Conservation (phyloP, 2,888 invertebrate genomes). For the Eucera pruinosa region DNA sequence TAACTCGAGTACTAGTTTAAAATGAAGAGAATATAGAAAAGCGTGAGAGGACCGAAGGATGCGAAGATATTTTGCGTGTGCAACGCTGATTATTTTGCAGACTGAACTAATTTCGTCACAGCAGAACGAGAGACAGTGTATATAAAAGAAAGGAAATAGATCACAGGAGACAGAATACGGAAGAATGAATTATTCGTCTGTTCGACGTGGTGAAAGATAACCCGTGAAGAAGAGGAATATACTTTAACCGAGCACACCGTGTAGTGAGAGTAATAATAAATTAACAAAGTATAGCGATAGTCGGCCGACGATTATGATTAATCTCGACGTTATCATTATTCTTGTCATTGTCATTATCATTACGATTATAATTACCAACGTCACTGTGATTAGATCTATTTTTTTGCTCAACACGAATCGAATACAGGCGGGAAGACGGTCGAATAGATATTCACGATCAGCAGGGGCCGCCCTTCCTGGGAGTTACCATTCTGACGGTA, state of each 20-base stretch:
- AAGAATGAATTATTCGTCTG: slow-evolving; percentile 77
- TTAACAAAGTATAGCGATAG: slow-evolving; percentile 75
- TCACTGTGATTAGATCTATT: slow-evolving; percentile 61
- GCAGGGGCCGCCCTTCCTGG: slow-evolving; percentile 25
- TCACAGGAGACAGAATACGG: neutral
- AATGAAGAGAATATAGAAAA: neutral
- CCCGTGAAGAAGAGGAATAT: slow-evolving; percentile 52
- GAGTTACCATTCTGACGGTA: slow-evolving; percentile 55
- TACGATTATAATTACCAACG: slow-evolving; percentile 55
- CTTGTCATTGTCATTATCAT: slow-evolving; percentile 68
- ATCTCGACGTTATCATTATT: slow-evolving; percentile 72
- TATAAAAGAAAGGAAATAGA: slow-evolving; percentile 59
- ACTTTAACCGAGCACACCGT: slow-evolving; percentile 78
- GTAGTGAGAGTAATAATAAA: slow-evolving; percentile 81
- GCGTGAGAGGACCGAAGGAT: slow-evolving; percentile 3
- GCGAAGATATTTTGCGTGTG: slow-evolving; percentile 39
- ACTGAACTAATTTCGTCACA: slow-evolving; percentile 51
- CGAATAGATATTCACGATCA: slow-evolving; percentile 1
- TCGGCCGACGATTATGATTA: slow-evolving; percentile 76
- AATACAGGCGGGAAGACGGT: slow-evolving; percentile 8
- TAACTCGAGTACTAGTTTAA: neutral
- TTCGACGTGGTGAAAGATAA: slow-evolving; percentile 64
- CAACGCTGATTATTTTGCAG: slow-evolving; percentile 51
- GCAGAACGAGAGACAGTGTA: slow-evolving; percentile 72
- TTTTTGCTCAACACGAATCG: slow-evolving; percentile 52